A percentile compares a stretch with the other conserved stretches of the same genome.
Conservation (phyloP, 2,888 invertebrate species). For the Drosophila lutescens region DNA sequence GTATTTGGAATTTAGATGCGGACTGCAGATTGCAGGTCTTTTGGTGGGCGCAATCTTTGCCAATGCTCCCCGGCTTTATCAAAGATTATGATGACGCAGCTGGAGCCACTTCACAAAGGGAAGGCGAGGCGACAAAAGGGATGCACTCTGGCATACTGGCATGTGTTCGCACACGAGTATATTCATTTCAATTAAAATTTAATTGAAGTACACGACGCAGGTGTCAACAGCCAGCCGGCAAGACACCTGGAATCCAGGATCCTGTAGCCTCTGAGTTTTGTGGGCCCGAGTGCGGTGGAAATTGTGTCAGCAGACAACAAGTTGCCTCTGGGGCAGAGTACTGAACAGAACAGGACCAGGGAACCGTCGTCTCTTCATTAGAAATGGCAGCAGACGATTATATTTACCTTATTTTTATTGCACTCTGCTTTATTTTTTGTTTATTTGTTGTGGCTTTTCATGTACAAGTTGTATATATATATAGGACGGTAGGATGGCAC, state of each 20-base stretch:
- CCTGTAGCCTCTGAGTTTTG: not conserved
- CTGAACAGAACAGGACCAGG: not conserved
- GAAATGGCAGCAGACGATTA: conserved; percentile 44
- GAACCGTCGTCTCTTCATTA: conserved; percentile 58
- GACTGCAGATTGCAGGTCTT: conserved; percentile 2
- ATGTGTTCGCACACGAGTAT: conserved; percentile 30
- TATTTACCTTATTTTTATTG: conserved; percentile 48
- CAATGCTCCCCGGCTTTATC: conserved; percentile 16
- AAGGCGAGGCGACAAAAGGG: conserved; percentile 28
- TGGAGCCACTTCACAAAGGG: conserved; percentile 51
- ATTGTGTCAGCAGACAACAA: conserved; percentile 72
- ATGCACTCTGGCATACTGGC: conserved; percentile 13
- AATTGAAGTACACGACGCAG: conserved; percentile 69
- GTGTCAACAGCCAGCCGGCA: conserved; percentile 45
- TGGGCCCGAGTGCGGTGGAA: conserved; percentile 38
- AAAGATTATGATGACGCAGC: conserved; percentile 50
- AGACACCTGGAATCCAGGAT: conserved; percentile 36
- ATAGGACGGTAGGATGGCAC: not conserved
- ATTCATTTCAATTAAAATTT: conserved; percentile 79
- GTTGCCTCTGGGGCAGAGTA: conserved; percentile 32
- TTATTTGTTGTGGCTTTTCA: conserved; percentile 40
- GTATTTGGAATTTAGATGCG: conserved; percentile 10
- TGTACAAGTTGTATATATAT: conserved; percentile 6
- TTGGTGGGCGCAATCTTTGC: not conserved
- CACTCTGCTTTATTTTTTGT: conserved; percentile 12